Percentiles rank a stretch among this genome's conserved stretches.
Conservation (phyloP, 2,888 invertebrate genomes). For the Cataglyphis altisquamis region DNA sequence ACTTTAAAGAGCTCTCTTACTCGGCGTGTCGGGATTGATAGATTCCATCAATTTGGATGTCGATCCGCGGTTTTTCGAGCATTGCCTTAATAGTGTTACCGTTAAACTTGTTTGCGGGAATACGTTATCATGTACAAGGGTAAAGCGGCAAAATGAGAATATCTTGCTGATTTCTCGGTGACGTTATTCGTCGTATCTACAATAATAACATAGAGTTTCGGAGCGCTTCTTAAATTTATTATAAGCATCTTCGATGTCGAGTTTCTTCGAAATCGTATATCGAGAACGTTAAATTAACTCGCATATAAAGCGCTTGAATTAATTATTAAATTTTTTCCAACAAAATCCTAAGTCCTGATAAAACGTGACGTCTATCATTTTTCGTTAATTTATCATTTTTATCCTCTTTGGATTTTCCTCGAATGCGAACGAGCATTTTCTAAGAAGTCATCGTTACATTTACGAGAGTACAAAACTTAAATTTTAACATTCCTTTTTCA, state of each 20-base stretch:
- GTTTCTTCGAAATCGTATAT: background rate
- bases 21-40: conserved; percentile 45
- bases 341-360: conserved; percentile 7
- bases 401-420: conserved; percentile 3
- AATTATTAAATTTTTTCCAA: conserved; percentile 22
- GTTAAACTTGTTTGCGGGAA: conserved; percentile 41
- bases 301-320: conserved; percentile 27
- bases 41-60: conserved; percentile 47
- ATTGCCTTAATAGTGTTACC: conserved; percentile 17
- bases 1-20: conserved; percentile 46
- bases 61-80: conserved; percentile 46
- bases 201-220: background rate
- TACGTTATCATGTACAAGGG: conserved; percentile 19
- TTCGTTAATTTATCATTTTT: conserved; percentile 19
- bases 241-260: background rate
- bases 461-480: background rate
- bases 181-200: background rate
- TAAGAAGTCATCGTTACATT: background rate
- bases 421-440: background rate
- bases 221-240: conserved; percentile 18
- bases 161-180: background rate
- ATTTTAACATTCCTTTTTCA: background rate
- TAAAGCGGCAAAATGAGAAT: background rate
- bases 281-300: conserved; percentile 3
- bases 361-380: background rate